Conservation (phyloP, 2,888 invertebrate species). For the Cepaea hortensis region DNA sequence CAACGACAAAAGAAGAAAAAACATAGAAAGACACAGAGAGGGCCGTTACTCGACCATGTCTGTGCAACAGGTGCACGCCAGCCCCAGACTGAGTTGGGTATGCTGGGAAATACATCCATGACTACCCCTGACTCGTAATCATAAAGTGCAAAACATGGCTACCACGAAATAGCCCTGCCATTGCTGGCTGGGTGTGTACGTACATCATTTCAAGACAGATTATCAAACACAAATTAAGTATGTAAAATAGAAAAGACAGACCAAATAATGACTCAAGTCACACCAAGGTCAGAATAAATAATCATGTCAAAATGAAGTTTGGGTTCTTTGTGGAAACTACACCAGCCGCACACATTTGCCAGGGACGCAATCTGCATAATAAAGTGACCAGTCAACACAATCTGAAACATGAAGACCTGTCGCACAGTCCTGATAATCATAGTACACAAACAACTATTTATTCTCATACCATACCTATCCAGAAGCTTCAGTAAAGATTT, state of each 20-base stretch:
- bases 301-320: neutral
- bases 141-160: neutral
- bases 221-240: neutral
- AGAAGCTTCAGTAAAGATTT: too few species aligned
- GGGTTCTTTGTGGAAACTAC: neutral
- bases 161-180: neutral
- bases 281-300: slow-evolving; percentile 9
- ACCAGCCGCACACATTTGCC: neutral
- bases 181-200: neutral
- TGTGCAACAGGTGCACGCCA: neutral
- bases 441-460: too few species aligned
- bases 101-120: neutral
- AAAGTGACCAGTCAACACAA: neutral
- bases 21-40: neutral
- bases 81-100: neutral
- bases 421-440: too few species aligned
- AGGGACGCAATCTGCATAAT: too few species aligned
- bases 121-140: neutral
- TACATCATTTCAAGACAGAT: neutral
- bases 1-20: neutral
- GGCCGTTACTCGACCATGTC: neutral
- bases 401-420: neutral
- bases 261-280: slow-evolving; percentile 10
- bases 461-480: too few species aligned
- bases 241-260: slow-evolving; percentile 17